Base-by-base conservation (phyloP, 2,888 invertebrate species). In the Liposcelis brunnea region DNA sequence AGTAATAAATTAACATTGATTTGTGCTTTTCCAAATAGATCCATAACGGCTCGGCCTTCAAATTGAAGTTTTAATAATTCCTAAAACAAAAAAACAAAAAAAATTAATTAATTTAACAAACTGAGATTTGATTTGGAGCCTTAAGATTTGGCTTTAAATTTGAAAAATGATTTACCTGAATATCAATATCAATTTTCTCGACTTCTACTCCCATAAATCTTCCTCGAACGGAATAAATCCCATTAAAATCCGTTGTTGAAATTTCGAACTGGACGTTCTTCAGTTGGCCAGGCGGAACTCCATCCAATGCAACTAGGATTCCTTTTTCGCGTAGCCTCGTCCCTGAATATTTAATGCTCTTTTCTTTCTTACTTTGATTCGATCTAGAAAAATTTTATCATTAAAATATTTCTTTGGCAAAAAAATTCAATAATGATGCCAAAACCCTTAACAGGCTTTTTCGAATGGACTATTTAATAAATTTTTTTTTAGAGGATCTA, bases 221-320 rank as follows among this genome's bases (percentile, higher is more conserved):
- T 19, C 77, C 81, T 53, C 72, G 71, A 1, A 82, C 71, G 2
- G 71, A 71, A 58, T 82, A 82, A 1, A 77, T 65, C 4, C 81
- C 81, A 35, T 72, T 73, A 49, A 70, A 68, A 45, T 75, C 68
- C 0, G 78, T 74, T 0, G 79, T 77, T 8, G 70, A 65, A 35
- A 83, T 80, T 57, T 81, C 81, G 59, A 83, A 82, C 53, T 74
- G 70, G 1, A 80, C 76, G 55, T 80, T 80, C 60, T 80, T 81
- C 57, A 79, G 77, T 59, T 82, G 80, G 5, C 73, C 70, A 2
- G 67, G 61, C 0, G 75, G 69, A 1, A 81, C 64, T 2, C 77
- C 79, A 51, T 78, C 77, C 43, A 82, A 75, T 56, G 79, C 77
- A 26, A 80, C 56, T 2, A 83, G 60, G 4, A 83, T 72, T 1